A percentile compares a stretch with the other conserved stretches of the same genome.
Conservation (phyloP, 2,888 invertebrate species). For the Drosophila ustulata region DNA sequence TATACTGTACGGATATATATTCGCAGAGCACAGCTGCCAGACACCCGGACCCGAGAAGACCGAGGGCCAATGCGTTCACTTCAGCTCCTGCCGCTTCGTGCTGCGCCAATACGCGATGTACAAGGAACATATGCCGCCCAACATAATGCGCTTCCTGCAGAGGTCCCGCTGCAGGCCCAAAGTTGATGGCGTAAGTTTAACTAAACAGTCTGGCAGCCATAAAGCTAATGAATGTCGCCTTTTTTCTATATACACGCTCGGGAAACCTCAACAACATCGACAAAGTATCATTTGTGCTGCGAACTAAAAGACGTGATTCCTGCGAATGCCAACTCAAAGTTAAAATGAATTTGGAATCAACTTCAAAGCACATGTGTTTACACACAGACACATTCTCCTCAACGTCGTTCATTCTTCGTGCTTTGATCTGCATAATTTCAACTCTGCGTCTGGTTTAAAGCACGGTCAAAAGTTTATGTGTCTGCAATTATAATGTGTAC, state of each 20-base stretch:
- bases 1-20: slow-evolving; percentile 16
- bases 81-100: slow-evolving; percentile 66
- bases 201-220: slow-evolving; percentile 49
- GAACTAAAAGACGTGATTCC: slow-evolving; percentile 72
- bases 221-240: slow-evolving; percentile 59
- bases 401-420: slow-evolving; percentile 1
- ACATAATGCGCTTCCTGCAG: slow-evolving; percentile 71
- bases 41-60: slow-evolving; percentile 70
- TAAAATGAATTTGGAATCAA: slow-evolving; percentile 61
- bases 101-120: slow-evolving; percentile 72
- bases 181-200: slow-evolving; percentile 69
- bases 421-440: slow-evolving; percentile 67
- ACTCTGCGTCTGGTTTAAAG: slow-evolving; percentile 48
- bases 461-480: slow-evolving; percentile 56
- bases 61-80: slow-evolving; percentile 69
- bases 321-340: slow-evolving; percentile 73
- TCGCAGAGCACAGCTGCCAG: slow-evolving; percentile 64
- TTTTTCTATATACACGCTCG: slow-evolving; percentile 20
- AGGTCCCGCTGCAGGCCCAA: slow-evolving; percentile 71
- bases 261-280: slow-evolving; percentile 32
- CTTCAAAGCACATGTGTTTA: slow-evolving; percentile 63
- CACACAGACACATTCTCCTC: not conserved
- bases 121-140: slow-evolving; percentile 72
- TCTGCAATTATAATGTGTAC: slow-evolving; percentile 66
- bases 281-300: slow-evolving; percentile 76